Evolutionary conservation across 2,888 invertebrate species (phyloP).

Genomic region (Asteroscopus sphinx): DNA sequence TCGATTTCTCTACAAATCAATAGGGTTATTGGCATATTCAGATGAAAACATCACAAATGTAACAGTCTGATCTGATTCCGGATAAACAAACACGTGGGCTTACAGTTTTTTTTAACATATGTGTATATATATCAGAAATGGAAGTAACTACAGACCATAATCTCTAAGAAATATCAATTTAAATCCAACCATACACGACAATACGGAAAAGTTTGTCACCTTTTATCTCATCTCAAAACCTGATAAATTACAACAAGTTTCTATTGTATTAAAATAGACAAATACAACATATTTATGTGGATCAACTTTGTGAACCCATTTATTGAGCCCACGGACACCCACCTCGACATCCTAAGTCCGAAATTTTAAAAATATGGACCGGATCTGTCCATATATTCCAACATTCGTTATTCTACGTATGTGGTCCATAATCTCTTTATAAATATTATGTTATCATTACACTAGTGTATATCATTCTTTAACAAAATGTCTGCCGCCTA

Average conservation of each 20-base stretch:
- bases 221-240: conserved; percentile 43
- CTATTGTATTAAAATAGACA: conserved; percentile 38
- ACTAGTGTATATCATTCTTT: conserved; percentile 56
- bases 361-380: conserved; percentile 53
- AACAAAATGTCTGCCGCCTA: conserved; percentile 54
- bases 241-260: conserved; percentile 44
- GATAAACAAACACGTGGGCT: no score
- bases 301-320: conserved; percentile 47
- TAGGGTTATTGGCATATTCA: no score
- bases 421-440: conserved; percentile 67
- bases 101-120: no score
- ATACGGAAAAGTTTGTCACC: conserved; percentile 33
- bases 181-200: conserved; percentile 8
- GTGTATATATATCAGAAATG: conserved; percentile 9
- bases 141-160: conserved; percentile 8
- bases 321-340: conserved; percentile 58
- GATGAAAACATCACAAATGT: no score
- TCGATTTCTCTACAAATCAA: no score
- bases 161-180: conserved; percentile 11
- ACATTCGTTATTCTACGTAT: conserved; percentile 59
- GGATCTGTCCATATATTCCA: conserved; percentile 53
- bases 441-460: conserved; percentile 60
- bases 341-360: conserved; percentile 42
- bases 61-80: no score
- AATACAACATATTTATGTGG: conserved; percentile 35